Evolutionary conservation across 2,888 invertebrate genomes (phyloP).

Genomic region (Lysandra bellargus): DNA sequence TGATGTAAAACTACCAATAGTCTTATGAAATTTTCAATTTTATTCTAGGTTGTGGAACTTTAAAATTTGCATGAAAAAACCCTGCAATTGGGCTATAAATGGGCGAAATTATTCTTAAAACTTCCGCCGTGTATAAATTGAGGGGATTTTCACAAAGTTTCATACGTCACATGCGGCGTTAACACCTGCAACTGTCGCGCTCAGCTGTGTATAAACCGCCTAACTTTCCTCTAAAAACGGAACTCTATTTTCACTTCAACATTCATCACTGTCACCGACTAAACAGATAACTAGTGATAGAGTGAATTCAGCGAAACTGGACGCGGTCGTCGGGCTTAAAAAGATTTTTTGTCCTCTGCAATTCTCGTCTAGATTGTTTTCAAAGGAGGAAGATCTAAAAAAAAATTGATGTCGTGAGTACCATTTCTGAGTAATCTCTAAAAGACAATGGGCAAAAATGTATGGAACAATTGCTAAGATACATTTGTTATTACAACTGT

Average conservation of each 20-base stretch:
- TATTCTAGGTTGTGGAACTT: background rate
- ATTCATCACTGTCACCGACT: conserved; percentile 35
- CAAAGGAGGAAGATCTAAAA: background rate
- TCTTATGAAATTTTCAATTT: background rate
- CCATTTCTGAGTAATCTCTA: no score
- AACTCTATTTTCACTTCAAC: conserved; percentile 31
- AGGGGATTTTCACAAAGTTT: conserved; percentile 19
- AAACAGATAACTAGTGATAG: conserved; percentile 35
- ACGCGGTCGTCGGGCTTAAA: background rate
- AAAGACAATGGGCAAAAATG: no score
- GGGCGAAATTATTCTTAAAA: conserved; percentile 12
- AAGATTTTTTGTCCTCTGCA: background rate
- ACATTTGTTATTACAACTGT: no score
- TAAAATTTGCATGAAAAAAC: background rate
- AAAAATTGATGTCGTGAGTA: no score
- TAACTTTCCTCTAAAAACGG: conserved; percentile 26
- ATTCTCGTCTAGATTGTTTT: background rate
- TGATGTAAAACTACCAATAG: no score
- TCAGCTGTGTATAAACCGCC: conserved; percentile 17
- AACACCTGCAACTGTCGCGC: conserved; percentile 24
- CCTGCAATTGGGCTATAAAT: background rate
- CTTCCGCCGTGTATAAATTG: conserved; percentile 17
- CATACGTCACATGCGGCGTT: conserved; percentile 12
- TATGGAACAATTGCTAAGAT: no score
- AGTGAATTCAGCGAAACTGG: conserved; percentile 29